A percentile compares a stretch with the other conserved stretches of the same genome.
phyloP scores from a whole-genome alignment of 1,140 invertebrate species.

The Diabrotica virgifera region DNA sequence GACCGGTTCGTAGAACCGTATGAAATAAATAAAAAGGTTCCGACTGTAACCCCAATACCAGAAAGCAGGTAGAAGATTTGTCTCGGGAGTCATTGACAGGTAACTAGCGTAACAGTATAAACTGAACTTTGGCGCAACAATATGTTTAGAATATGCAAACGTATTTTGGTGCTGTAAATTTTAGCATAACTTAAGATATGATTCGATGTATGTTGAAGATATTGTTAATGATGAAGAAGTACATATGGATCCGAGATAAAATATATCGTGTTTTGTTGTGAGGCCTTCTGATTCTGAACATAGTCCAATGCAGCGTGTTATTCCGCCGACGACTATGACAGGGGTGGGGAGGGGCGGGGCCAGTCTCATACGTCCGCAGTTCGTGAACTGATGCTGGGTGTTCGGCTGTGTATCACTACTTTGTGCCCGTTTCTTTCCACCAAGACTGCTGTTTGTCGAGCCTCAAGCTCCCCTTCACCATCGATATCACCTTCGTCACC shows the following conservation, averaged over 20 bases:
- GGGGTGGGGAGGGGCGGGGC: conserved; percentile 56
- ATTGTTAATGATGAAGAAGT: neutral
- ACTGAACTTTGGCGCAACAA: too few relatives aligned
- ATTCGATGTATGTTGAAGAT: conserved; percentile 11
- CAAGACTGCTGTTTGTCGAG: conserved; percentile 73
- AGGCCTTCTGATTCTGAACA: conserved; percentile 25
- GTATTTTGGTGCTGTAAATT: neutral
- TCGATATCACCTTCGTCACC: conserved; percentile 46
- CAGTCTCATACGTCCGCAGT: conserved; percentile 77
- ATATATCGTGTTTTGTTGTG: conserved; percentile 18
- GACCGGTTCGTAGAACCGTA: too few relatives aligned
- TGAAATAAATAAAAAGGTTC: too few relatives aligned
- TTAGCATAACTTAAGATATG: conserved; percentile 17
- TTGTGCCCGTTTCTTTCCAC: conserved; percentile 83
- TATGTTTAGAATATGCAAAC: neutral
- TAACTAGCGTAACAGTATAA: too few relatives aligned
- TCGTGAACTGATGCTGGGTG: conserved; percentile 74
- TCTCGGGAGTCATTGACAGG: too few relatives aligned
- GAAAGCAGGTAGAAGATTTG: too few relatives aligned
- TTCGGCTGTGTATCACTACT: conserved; percentile 83
- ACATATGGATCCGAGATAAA: conserved; percentile 27
- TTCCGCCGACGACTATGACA: conserved; percentile 34
- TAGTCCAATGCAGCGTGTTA: conserved; percentile 10
- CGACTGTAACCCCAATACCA: too few relatives aligned
- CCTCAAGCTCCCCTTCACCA: conserved; percentile 40